Evolutionary conservation across 2,113 vertebrate genomes (phyloP).

Genomic region (Cnemophilus loriae): DNA sequence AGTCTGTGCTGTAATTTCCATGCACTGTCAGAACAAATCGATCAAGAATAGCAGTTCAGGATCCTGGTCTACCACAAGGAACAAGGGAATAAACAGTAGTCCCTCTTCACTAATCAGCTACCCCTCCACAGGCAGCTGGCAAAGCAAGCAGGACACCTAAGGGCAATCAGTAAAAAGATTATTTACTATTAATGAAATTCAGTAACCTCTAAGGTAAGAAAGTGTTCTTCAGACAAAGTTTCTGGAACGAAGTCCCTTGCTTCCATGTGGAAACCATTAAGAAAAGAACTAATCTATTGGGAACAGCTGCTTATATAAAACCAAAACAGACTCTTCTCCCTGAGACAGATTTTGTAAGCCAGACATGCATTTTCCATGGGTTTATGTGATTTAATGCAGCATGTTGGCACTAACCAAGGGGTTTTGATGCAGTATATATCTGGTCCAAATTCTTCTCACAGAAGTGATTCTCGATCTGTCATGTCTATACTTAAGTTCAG

Average conservation of each 20-base stretch:
- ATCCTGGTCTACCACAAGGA: neutral
- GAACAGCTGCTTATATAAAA: neutral
- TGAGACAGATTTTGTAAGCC: neutral
- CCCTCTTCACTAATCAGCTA: neutral
- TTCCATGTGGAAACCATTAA: neutral
- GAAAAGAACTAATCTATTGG: neutral
- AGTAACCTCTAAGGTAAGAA: neutral
- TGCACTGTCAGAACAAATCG: neutral
- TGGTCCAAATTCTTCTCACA: neutral
- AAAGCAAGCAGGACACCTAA: neutral
- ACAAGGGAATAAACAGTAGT: neutral
- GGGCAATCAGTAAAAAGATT: neutral
- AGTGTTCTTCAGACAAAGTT: neutral
- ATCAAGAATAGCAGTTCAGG: neutral
- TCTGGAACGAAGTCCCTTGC: neutral
- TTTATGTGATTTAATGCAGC: neutral
- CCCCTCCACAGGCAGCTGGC: neutral
- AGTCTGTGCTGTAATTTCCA: neutral
- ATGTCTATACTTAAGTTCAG: neutral
- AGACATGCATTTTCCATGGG: neutral
- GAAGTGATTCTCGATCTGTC: neutral
- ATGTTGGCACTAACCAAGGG: neutral
- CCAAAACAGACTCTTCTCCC: neutral
- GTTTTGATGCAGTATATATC: neutral
- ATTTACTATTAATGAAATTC: constrained; percentile 5